phyloP scores from a whole-genome alignment of 2,113 vertebrate genomes.

The Chascanopsetta lugubris region DNA sequence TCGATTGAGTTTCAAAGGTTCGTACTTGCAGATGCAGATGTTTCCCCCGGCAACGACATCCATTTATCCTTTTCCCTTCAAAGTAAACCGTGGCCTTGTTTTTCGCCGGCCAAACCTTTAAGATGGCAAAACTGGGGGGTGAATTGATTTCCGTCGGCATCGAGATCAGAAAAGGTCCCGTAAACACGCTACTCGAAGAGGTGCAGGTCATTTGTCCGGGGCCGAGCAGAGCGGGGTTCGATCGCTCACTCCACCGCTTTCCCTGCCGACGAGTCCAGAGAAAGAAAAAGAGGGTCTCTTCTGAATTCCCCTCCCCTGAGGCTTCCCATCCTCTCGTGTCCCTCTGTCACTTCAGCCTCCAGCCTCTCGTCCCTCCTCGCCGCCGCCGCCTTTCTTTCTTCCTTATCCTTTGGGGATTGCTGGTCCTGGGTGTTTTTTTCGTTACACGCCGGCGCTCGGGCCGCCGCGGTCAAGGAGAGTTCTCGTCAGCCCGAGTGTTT shows the following conservation, averaged over 20 bases:
- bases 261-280: neutral
- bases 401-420: slow-evolving; percentile 48
- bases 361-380: slow-evolving; percentile 28
- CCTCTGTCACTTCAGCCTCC: slow-evolving; percentile 42
- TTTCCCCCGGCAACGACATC: too few species aligned
- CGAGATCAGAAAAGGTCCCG: too few species aligned
- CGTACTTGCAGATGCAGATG: too few species aligned
- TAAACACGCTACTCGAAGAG: too few species aligned
- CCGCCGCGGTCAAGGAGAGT: slow-evolving; percentile 73
- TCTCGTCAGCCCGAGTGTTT: slow-evolving; percentile 75
- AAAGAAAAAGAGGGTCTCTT: slow-evolving; percentile 14
- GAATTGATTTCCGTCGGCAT: too few species aligned
- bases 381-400: slow-evolving; percentile 41
- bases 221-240: neutral
- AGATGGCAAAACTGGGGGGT: too few species aligned
- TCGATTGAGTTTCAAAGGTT: too few species aligned
- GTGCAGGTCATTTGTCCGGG: too few species aligned
- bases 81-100: too few species aligned
- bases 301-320: slow-evolving; percentile 20
- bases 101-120: too few species aligned
- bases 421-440: slow-evolving; percentile 65
- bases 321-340: slow-evolving; percentile 24
- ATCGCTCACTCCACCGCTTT: neutral
- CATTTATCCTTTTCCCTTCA: too few species aligned
- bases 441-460: slow-evolving; percentile 64